phyloP scores from a whole-genome alignment of 2,113 vertebrate genomes.

The Lathamus discolor region DNA sequence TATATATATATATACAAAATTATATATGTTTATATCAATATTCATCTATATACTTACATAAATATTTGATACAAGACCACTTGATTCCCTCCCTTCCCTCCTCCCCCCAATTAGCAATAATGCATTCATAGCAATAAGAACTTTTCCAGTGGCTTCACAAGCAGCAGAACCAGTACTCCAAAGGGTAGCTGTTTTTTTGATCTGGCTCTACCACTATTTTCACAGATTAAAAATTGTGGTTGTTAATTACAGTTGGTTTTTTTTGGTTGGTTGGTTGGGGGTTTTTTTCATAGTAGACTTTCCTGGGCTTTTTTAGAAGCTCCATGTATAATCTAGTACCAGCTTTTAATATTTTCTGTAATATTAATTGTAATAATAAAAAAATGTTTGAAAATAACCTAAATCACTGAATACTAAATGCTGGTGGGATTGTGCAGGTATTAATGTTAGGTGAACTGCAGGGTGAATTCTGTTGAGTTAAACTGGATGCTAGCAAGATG shows the following conservation, averaged over 20 bases:
- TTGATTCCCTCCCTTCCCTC: background rate
- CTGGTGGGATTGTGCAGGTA: background rate
- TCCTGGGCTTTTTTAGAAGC: background rate
- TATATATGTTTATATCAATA: background rate
- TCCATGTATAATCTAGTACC: background rate
- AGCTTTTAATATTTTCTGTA: background rate
- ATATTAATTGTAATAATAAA: background rate
- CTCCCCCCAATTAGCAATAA: background rate
- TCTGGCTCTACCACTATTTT: background rate
- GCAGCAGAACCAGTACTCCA: background rate
- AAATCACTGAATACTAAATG: background rate
- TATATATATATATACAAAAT: background rate
- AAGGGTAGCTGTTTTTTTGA: background rate
- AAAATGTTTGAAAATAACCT: background rate
- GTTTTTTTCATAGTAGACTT: background rate
- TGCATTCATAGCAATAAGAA: background rate
- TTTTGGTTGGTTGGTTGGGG: too few relatives aligned
- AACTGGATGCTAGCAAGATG: background rate
- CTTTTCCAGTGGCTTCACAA: background rate
- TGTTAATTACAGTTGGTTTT: background rate
- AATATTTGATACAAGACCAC: background rate
- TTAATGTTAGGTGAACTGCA: background rate
- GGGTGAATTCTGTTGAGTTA: background rate
- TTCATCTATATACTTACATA: background rate
- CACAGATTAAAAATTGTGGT: background rate